Percentiles rank a stretch among this genome's conserved stretches.
phyloP scores from a whole-genome alignment of 1,140 invertebrate genomes.

The Orussus abietinus region DNA sequence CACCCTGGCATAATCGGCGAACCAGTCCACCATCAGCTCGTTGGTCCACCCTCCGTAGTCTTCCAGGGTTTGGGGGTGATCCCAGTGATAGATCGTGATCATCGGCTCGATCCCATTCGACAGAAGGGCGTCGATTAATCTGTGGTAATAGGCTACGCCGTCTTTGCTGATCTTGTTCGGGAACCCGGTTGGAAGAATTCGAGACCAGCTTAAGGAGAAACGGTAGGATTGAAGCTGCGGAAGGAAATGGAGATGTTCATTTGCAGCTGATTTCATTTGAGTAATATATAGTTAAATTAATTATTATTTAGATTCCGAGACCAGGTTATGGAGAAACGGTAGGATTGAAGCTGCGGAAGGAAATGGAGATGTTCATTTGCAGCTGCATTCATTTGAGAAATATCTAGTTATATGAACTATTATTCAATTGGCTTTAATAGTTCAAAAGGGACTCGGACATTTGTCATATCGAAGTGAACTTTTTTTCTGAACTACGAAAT shows the following conservation, averaged over 20 bases:
- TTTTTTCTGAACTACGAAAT: too few species aligned
- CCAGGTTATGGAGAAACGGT: too few species aligned
- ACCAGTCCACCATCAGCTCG: slow-evolving; percentile 37
- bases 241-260: background rate
- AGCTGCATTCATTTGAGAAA: too few species aligned
- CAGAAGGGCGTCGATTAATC: slow-evolving; percentile 49
- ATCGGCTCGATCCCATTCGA: slow-evolving; percentile 51
- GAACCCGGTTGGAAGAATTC: slow-evolving; percentile 62
- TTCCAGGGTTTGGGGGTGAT: slow-evolving; percentile 53
- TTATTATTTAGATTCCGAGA: background rate
- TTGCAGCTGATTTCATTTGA: slow-evolving; percentile 15
- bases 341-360: too few species aligned
- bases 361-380: too few species aligned
- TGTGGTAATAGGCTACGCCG: slow-evolving; percentile 51
- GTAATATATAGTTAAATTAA: background rate
- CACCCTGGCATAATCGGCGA: slow-evolving; percentile 29
- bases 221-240: slow-evolving; percentile 50
- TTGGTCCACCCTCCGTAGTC: slow-evolving; percentile 63
- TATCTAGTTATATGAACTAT: too few species aligned
- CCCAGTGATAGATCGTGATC: slow-evolving; percentile 57
- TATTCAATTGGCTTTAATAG: too few species aligned
- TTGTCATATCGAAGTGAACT: too few species aligned
- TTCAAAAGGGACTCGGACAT: too few species aligned
- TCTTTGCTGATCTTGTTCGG: slow-evolving; percentile 15
- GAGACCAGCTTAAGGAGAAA: slow-evolving; percentile 61